A percentile compares a stretch with the other conserved stretches of the same genome.
Evolutionary conservation across 1,140 invertebrate species (phyloP).

Genomic region (Ylistrum balloti): DNA sequence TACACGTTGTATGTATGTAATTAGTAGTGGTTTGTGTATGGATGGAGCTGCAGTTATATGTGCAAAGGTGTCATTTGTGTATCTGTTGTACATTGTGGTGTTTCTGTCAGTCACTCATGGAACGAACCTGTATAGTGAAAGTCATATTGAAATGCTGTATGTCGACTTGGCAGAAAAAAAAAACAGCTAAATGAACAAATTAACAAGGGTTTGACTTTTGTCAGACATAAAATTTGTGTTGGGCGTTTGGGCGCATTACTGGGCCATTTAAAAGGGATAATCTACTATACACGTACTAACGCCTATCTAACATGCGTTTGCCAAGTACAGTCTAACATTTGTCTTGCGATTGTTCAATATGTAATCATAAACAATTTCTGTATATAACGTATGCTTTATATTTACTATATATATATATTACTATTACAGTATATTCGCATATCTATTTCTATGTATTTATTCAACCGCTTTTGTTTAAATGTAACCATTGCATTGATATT

Average conservation of each 20-base stretch:
- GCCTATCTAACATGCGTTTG: no score
- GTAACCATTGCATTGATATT: neutral
- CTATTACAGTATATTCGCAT: neutral
- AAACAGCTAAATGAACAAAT: neutral
- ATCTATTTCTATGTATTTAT: no score
- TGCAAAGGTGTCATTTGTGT: neutral
- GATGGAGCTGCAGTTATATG: neutral
- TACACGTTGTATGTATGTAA: neutral
- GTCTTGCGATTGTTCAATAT: no score
- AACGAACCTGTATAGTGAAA: neutral
- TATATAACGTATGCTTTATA: neutral
- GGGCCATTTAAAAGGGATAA: no score
- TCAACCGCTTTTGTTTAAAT: neutral
- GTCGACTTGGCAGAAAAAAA: neutral
- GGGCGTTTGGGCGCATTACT: no score
- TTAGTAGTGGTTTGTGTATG: neutral
- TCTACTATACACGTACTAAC: no score
- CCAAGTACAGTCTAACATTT: no score
- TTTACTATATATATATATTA: neutral
- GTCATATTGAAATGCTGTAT: neutral
- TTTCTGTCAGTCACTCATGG: neutral
- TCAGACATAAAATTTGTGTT: neutral
- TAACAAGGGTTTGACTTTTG: neutral
- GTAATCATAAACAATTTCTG: neutral
- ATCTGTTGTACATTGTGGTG: neutral